Evolutionary conservation across 2,797 vertebrate species (phyloP), one percentile per base, ranked within the genome.

Genomic region (Darevskia nairensis): DNA sequence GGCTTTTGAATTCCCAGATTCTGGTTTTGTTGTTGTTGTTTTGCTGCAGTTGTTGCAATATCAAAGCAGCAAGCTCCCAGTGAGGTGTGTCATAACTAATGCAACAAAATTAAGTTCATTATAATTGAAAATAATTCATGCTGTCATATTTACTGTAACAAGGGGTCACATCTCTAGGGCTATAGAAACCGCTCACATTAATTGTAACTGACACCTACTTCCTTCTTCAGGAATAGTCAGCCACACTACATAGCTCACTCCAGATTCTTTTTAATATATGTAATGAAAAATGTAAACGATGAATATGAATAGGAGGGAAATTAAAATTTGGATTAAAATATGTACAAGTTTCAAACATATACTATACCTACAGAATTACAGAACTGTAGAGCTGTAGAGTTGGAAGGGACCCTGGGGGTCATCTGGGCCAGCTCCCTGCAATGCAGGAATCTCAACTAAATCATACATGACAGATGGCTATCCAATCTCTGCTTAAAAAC

Each of bases 81-180:
- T 59, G 92, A 96, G 93, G 93, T 96, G 87, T 93, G 91, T 90
- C 46, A 93, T 88, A 93, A 94, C 86, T 79, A 92, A 92, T 85
- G 92, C 15, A 92, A 92, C 87, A 89, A 93, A 95, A 91, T 91
- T 88, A 84, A 92, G 93, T 92, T 96, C 94, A 95, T 90, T n/a
- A 84, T 95, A 96, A 96, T 32, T 96, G 96, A 97, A 96, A 94
- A 94, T 96, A 96, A 97, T 96, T 95, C 93, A 88, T 93, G 90
- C 90, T 97, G 97, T 96, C 97, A 97, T 93, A 95, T 96, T 93
- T 92, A 93, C 95, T 95, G 94, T 94, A 94, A 96, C 64, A 87
- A 94, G 95, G 96, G 96, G 96, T 95, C 95, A 94, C 89, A 89
- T 96, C 95, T 96, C 86, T 0, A n/a, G 90, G 95, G 94, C 91